Evolutionary conservation across 2,797 vertebrate species (phyloP).

Genomic region (Syncerus caffer): DNA sequence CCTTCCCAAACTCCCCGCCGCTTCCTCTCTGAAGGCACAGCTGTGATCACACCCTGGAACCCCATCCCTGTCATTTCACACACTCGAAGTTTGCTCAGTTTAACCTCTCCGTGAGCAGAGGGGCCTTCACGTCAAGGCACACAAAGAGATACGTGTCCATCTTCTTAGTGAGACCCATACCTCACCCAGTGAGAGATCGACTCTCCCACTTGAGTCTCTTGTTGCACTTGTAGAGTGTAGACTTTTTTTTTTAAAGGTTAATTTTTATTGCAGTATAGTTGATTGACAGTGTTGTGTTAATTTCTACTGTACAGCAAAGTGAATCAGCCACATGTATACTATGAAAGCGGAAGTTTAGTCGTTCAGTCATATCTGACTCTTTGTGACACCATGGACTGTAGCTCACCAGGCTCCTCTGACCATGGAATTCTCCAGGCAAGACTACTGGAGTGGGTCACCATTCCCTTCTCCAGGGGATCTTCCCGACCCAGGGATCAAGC

Average conservation of each 20-base stretch:
- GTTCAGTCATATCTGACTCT: background rate
- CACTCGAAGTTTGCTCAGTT: background rate
- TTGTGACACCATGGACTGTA: background rate
- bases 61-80: fast-evolving
- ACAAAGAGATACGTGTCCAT: background rate
- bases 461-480: background rate
- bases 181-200: background rate
- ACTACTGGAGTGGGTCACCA: background rate
- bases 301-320: background rate
- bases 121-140: too few species aligned
- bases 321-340: background rate
- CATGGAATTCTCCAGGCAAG: background rate
- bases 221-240: too few species aligned
- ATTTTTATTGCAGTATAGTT: background rate
- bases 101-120: background rate
- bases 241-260: background rate
- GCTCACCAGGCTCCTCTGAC: background rate
- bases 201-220: too few species aligned
- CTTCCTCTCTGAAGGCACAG: background rate
- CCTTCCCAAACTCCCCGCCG: background rate
- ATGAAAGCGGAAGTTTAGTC: background rate
- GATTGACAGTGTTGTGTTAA: background rate
- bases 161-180: background rate
- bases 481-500: background rate
- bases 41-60: too few species aligned